phyloP scores from a whole-genome alignment of 1,140 invertebrate species.

The Drosophila bocqueti region DNA sequence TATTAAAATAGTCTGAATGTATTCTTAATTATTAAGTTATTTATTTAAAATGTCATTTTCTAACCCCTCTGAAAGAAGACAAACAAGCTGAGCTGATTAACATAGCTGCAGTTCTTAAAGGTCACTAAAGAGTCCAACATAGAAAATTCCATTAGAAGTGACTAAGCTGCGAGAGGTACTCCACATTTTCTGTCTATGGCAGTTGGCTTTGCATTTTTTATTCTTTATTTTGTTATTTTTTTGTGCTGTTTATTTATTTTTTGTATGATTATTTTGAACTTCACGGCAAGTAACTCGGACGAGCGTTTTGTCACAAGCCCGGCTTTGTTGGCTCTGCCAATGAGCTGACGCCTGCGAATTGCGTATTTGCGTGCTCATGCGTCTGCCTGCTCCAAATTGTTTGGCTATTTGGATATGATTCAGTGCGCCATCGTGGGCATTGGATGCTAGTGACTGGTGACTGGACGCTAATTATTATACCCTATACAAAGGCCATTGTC shows the following conservation, averaged over 20 bases:
- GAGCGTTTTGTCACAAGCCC: slow-evolving; percentile 6
- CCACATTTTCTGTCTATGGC: not conserved
- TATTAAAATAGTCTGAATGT: not conserved
- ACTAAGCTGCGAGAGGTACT: not conserved
- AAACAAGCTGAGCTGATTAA: not conserved
- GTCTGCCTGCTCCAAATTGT: slow-evolving; percentile 23
- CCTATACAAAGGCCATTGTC: not conserved
- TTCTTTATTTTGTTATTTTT: not conserved
- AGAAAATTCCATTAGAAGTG: slow-evolving; percentile 4
- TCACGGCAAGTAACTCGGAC: slow-evolving; percentile 15
- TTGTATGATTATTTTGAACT: slow-evolving; percentile 17
- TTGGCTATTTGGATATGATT: slow-evolving; percentile 38
- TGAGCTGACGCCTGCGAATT: slow-evolving; percentile 33
- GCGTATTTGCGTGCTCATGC: slow-evolving; percentile 38
- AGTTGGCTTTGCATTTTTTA: not conserved
- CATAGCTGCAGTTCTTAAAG: not conserved
- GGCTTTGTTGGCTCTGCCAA: slow-evolving; percentile 20
- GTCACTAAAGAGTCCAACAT: not conserved
- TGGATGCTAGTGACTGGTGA: slow-evolving; percentile 15
- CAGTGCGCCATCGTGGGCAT: slow-evolving; percentile 19
- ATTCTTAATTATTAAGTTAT: not conserved
- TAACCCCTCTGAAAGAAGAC: not conserved
- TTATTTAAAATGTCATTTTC: not conserved
- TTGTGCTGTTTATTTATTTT: not conserved
- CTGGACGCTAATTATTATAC: slow-evolving; percentile 29